phyloP scores from a whole-genome alignment of 2,888 invertebrate species.

The Metallyticus violacea region DNA sequence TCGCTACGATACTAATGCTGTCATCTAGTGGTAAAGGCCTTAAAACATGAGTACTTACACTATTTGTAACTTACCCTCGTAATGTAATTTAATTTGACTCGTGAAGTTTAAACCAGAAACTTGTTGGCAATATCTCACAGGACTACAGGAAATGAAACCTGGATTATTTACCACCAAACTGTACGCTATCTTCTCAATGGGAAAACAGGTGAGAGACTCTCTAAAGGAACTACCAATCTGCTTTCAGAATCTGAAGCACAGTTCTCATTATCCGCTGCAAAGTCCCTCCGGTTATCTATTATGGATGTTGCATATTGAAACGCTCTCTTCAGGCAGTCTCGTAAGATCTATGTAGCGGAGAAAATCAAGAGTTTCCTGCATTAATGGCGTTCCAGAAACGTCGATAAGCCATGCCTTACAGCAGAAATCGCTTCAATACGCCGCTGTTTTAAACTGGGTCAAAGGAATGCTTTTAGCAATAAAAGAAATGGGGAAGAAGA shows the following conservation, averaged over 20 bases:
- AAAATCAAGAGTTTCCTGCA: neutral
- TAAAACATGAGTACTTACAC: too few species aligned
- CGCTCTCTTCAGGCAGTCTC: too few species aligned
- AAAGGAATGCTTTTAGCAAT: neutral
- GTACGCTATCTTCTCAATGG: neutral
- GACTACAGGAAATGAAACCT: too few species aligned
- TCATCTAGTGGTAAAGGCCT: too few species aligned
- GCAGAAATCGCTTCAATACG: neutral
- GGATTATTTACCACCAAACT: too few species aligned
- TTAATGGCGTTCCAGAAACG: neutral
- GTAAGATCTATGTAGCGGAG: too few species aligned
- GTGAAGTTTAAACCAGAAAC: too few species aligned
- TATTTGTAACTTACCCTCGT: too few species aligned
- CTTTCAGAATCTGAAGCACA: neutral
- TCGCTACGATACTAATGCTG: too few species aligned
- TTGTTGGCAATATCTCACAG: too few species aligned
- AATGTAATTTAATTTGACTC: too few species aligned
- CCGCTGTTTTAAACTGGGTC: neutral
- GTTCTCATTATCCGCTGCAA: neutral
- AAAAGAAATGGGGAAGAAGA: neutral
- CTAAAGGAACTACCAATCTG: neutral
- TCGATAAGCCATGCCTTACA: neutral
- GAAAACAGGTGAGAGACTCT: neutral
- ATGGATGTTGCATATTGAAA: neutral
- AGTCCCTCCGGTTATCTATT: too few species aligned